Evolutionary conservation across 2,888 invertebrate species (phyloP).

Genomic region (Frankliniella fusca): DNA sequence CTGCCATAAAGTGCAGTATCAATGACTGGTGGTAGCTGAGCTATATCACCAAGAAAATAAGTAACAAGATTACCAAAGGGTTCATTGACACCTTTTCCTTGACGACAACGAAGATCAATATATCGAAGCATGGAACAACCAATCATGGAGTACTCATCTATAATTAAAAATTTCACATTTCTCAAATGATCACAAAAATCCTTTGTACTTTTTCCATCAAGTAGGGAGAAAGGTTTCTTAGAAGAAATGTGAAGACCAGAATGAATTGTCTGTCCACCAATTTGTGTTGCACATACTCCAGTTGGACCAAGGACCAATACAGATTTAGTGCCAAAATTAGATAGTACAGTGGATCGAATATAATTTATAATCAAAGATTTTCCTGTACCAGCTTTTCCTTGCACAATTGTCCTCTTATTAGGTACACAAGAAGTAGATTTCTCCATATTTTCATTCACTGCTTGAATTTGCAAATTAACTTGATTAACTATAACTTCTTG

Average conservation of each 20-base stretch:
- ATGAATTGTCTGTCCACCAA: background rate
- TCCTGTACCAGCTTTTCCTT: slow-evolving; percentile 14
- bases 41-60: background rate
- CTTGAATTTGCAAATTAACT: background rate
- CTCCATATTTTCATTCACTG: background rate
- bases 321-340: background rate
- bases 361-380: background rate
- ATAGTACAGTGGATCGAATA: background rate
- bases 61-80: background rate
- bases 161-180: background rate
- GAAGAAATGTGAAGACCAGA: background rate
- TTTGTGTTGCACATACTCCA: background rate
- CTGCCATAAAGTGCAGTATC: background rate
- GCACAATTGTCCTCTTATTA: background rate
- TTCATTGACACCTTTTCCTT: background rate
- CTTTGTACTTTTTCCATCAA: background rate
- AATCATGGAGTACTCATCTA: too few species aligned
- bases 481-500: background rate
- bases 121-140: background rate
- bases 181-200: background rate
- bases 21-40: background rate
- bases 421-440: background rate
- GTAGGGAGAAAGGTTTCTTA: background rate
- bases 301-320: background rate
- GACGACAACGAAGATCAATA: background rate